Base-by-base conservation (phyloP, 2,113 vertebrate genomes). In the Arenaria interpres region DNA sequence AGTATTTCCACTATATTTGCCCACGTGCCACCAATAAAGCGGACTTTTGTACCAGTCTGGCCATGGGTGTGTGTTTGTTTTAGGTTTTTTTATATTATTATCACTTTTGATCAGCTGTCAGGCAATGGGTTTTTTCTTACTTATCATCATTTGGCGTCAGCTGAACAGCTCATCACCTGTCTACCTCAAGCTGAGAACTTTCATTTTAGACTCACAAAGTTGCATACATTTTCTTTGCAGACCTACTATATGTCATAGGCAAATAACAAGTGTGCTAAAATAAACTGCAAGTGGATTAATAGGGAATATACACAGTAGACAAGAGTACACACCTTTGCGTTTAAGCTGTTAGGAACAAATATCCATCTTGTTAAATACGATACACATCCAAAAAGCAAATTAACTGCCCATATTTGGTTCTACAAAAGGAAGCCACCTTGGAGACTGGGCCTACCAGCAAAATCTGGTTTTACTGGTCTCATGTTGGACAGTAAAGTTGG, bases 381-480 rank as follows among this genome's bases (percentile, higher is more conserved):
- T 59, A 63, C 12, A 30, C 78, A 54, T 43, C 50, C 64, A 25
- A 90, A 82, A 85, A 74, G 79, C 62, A 91, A 87, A 91, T 94
- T 41, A 88, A 90, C 72, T 80, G 63, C 28, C 90, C 57, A 8
- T 92, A 85, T 96, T 96, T 89, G 56, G 77, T 64, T 64, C 86
- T 68, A 92, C 88, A 92, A 78, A 95, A 87, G 69, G 53, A 94
- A 96, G 60, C 32, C 48, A 56, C 72, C 57, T 48, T 11, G 1
- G 76, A 68, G 88, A 75, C 76, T 1, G 17, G 33, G 56, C n/a
- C 90, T 90, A 96, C 75, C 56, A 76, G 80, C 33, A 84, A 63
- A 92, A 68, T 80, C 96, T 81, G 60, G 93, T 96, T 94, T 89
- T 92, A 85, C 97, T 96, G 88, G 86, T 95, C 95, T 92, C 66